A percentile compares a stretch with the other conserved stretches of the same genome.
Conservation (phyloP, 2,888 invertebrate genomes). For the Cheilosia variabilis region DNA sequence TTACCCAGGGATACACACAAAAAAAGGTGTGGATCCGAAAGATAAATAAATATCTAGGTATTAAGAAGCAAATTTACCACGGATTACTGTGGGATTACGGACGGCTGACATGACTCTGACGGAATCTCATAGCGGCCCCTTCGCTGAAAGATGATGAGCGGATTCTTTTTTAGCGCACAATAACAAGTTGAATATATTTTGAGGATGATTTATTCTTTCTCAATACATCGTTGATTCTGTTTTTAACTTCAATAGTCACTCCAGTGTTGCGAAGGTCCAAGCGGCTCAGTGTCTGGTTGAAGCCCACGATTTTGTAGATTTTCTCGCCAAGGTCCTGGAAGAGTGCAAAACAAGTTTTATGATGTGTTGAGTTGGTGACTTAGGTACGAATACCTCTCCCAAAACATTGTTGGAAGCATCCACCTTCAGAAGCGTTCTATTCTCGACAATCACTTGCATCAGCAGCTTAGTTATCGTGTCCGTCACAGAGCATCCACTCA, state of each 20-base stretch:
- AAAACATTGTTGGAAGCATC: constrained; percentile 81
- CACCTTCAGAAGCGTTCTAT: constrained; percentile 78
- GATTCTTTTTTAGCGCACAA: neutral
- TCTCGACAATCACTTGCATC: constrained; percentile 81
- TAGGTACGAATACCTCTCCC: constrained; percentile 78
- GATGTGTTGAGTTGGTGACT: neutral
- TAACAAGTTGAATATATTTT: neutral
- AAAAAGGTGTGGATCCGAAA: constrained; percentile 71
- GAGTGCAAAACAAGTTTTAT: too few relatives aligned
- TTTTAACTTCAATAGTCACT: constrained; percentile 78
- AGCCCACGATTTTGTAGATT: constrained; percentile 80
- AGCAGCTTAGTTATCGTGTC: constrained; percentile 80
- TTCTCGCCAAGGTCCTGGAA: constrained; percentile 80
- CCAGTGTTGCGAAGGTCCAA: constrained; percentile 82
- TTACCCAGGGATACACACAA: neutral
- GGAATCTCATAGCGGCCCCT: constrained; percentile 67
- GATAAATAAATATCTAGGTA: constrained; percentile 75
- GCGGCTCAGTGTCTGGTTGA: constrained; percentile 79
- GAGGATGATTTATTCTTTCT: constrained; percentile 36
- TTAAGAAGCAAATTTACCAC: constrained; percentile 79
- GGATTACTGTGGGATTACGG: constrained; percentile 79
- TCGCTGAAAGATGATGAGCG: constrained; percentile 8
- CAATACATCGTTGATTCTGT: constrained; percentile 79
- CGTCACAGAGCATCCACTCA: constrained; percentile 81
- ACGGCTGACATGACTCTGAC: constrained; percentile 82